Evolutionary conservation across 2,888 invertebrate species (phyloP).

Genomic region (Dendrolimus pini): DNA sequence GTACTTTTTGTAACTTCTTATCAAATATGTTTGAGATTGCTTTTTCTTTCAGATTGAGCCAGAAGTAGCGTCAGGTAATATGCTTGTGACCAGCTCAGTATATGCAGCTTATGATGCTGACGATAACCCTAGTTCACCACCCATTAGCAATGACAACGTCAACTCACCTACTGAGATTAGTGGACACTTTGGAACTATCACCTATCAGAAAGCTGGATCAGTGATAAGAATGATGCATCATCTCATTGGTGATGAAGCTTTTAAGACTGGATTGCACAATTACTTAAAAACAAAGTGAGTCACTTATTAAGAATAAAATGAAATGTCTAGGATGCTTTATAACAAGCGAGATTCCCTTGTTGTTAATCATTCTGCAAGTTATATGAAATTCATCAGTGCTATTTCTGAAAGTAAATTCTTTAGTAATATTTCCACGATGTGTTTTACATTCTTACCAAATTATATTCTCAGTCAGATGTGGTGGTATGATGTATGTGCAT

Average conservation of each 20-base stretch:
- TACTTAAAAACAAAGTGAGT: conserved; percentile 71
- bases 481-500: too few species aligned
- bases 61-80: conserved; percentile 78
- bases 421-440: too few species aligned
- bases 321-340: too few species aligned
- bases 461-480: too few species aligned
- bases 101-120: conserved; percentile 80
- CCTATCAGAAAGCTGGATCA: conserved; percentile 81
- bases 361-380: too few species aligned
- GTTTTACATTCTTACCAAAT: too few species aligned
- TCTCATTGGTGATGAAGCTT: conserved; percentile 51
- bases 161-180: conserved; percentile 78
- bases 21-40: too few species aligned
- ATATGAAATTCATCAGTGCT: too few species aligned
- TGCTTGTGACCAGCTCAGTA: conserved; percentile 79
- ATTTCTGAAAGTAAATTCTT: too few species aligned
- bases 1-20: too few species aligned
- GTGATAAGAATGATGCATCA: conserved; percentile 69
- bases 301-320: too few species aligned
- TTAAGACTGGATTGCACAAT: conserved; percentile 33
- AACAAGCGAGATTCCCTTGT: too few species aligned
- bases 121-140: conserved; percentile 55
- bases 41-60: conserved; percentile 69
- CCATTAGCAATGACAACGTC: conserved; percentile 76
- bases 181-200: conserved; percentile 80